Evolutionary conservation across 2,113 vertebrate genomes (phyloP).

Genomic region (Baryphthengus martii): DNA sequence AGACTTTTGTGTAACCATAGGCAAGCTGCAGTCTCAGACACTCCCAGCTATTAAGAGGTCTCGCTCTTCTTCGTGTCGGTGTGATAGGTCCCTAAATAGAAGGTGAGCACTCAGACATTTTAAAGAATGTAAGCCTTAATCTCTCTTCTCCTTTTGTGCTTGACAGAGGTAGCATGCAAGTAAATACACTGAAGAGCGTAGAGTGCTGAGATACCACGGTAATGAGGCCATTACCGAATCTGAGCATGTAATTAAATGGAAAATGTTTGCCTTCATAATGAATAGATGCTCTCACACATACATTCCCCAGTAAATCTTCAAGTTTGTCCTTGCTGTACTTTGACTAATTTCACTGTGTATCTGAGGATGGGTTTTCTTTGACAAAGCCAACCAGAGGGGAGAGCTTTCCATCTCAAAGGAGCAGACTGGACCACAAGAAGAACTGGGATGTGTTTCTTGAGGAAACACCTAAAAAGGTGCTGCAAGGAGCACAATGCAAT

Average conservation of each 20-base stretch:
- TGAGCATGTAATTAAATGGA: slow-evolving; percentile 50
- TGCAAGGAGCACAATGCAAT: not conserved
- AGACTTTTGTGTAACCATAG: not conserved
- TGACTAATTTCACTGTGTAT: not conserved
- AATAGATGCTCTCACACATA: slow-evolving; percentile 36
- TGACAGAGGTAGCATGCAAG: slow-evolving; percentile 17
- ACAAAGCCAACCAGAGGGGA: not conserved
- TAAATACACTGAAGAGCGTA: slow-evolving; percentile 17
- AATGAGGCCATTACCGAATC: slow-evolving; percentile 55
- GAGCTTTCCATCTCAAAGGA: not conserved
- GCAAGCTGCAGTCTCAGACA: not conserved
- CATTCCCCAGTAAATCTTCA: slow-evolving; percentile 28
- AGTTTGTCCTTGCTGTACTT: not conserved
- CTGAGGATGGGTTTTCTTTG: not conserved
- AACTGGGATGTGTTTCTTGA: not conserved
- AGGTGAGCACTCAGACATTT: not conserved
- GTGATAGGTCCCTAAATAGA: not conserved
- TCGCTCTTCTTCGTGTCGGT: not conserved
- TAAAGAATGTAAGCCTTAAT: slow-evolving; percentile 7
- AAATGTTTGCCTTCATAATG: slow-evolving; percentile 50
- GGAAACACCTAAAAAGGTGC: not conserved
- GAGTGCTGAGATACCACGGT: slow-evolving; percentile 32
- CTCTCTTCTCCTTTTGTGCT: slow-evolving; percentile 20
- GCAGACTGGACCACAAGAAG: not conserved
- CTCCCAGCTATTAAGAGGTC: not conserved